Conservation (phyloP, 2,888 invertebrate species). For the Gerris lacustris region DNA sequence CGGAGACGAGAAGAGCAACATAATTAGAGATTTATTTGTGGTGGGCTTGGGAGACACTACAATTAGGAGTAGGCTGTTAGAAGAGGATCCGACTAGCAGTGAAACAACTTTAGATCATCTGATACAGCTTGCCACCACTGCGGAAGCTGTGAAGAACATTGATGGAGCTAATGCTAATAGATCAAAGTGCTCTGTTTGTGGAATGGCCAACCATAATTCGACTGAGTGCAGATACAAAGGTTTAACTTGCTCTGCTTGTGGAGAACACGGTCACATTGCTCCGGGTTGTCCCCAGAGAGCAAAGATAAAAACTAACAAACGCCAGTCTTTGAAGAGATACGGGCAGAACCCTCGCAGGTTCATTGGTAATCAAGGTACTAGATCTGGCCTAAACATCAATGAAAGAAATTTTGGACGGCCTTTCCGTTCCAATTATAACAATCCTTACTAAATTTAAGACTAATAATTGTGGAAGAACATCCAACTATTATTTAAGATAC, state of each 20-base stretch:
- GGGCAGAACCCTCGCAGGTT: neutral
- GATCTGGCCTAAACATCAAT: too few relatives aligned
- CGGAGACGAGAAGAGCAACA: neutral
- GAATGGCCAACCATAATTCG: neutral
- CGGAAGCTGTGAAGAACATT: neutral
- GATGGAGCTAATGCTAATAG: neutral
- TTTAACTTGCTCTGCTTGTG: neutral
- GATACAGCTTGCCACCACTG: neutral
- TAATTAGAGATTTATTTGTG: neutral
- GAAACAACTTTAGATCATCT: neutral
- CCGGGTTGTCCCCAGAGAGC: neutral
- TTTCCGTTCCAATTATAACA: too few relatives aligned
- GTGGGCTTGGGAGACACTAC: neutral
- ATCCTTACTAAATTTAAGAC: too few relatives aligned
- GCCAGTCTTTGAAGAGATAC: neutral
- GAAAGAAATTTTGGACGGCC: too few relatives aligned
- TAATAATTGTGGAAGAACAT: too few relatives aligned
- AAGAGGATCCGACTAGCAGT: neutral
- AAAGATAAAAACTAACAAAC: neutral
- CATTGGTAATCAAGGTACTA: too few relatives aligned
- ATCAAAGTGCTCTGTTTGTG: neutral
- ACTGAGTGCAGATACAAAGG: neutral
- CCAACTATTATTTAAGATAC: too few relatives aligned
- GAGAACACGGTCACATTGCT: neutral
- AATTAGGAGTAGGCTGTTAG: neutral